These are phyloP conservation scores for Acanthopagrus latus DNA, from an alignment of 2,797 vertebrate species.

Conservation along the genomic window DNA sequence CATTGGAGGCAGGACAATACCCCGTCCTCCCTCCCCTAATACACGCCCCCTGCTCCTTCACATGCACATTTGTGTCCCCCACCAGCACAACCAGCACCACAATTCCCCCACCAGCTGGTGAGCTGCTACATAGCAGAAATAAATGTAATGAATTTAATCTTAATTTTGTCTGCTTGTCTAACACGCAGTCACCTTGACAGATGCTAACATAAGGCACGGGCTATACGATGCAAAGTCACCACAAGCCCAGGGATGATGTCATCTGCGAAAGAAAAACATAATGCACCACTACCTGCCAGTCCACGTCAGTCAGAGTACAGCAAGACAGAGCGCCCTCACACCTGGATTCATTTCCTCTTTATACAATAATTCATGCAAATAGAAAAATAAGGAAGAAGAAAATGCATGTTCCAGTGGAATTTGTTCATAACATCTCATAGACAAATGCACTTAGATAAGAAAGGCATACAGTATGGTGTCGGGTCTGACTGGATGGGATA, in stretches of 20 bases:
- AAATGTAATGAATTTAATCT: constrained; percentile 52
- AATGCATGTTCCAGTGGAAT: not conserved
- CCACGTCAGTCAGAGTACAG: constrained; percentile 39
- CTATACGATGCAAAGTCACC: constrained; percentile 49
- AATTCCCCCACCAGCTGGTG: constrained; percentile 71
- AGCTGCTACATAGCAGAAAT: constrained; percentile 72
- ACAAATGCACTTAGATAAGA: not conserved
- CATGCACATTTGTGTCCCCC: constrained; percentile 58
- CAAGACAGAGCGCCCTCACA: not conserved
- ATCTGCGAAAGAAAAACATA: constrained; percentile 57
- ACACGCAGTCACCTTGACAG: constrained; percentile 70
- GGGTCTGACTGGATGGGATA: not conserved
- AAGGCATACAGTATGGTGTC: not conserved
- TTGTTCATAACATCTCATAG: not conserved
- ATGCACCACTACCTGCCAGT: constrained; percentile 64
- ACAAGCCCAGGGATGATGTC: constrained; percentile 70
- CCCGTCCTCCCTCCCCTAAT: constrained; percentile 76
- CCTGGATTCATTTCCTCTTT: not conserved
- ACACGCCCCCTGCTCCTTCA: constrained; percentile 73
- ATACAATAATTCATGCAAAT: not conserved
- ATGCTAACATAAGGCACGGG: constrained; percentile 6
- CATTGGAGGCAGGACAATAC: constrained; percentile 84
- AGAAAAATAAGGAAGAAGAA: not conserved
- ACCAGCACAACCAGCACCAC: constrained; percentile 11
- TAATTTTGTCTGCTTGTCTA: constrained; percentile 33